Conservation (phyloP, 2,888 invertebrate genomes). For the Aphidoletes aphidimyza region DNA sequence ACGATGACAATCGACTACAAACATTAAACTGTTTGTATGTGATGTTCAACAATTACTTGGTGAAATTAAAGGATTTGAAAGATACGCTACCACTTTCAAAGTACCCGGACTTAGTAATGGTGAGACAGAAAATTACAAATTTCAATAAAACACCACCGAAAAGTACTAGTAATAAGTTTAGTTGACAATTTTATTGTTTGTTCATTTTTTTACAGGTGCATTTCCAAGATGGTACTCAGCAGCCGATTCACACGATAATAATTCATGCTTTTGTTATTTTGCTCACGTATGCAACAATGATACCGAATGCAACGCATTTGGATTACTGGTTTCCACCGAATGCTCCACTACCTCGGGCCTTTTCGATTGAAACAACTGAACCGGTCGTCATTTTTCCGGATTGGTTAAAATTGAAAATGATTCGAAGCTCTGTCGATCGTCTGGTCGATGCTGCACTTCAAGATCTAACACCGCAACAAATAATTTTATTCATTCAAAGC, state of each 20-base stretch:
- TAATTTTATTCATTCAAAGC: constrained; percentile 93
- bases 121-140: no score
- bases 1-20: constrained; percentile 66
- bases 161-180: no score
- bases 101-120: constrained; percentile 66
- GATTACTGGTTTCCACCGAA: constrained; percentile 88
- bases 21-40: constrained; percentile 78
- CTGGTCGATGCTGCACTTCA: constrained; percentile 88
- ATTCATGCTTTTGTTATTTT: constrained; percentile 87
- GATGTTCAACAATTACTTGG: constrained; percentile 80
- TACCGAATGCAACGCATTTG: constrained; percentile 69
- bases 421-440: constrained; percentile 82
- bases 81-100: constrained; percentile 65
- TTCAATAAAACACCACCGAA: not conserved
- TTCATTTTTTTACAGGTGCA: constrained; percentile 59
- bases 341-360: constrained; percentile 80
- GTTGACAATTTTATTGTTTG: no score
- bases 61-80: constrained; percentile 70
- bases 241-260: constrained; percentile 67
- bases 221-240: constrained; percentile 65
- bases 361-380: constrained; percentile 81
- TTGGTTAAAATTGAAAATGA: constrained; percentile 92
- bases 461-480: constrained; percentile 86
- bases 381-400: constrained; percentile 91
- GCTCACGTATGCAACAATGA: constrained; percentile 75